Percentiles rank a stretch among this genome's conserved stretches.
Conservation (phyloP, 2,888 invertebrate species). For the Plebejus anna region DNA sequence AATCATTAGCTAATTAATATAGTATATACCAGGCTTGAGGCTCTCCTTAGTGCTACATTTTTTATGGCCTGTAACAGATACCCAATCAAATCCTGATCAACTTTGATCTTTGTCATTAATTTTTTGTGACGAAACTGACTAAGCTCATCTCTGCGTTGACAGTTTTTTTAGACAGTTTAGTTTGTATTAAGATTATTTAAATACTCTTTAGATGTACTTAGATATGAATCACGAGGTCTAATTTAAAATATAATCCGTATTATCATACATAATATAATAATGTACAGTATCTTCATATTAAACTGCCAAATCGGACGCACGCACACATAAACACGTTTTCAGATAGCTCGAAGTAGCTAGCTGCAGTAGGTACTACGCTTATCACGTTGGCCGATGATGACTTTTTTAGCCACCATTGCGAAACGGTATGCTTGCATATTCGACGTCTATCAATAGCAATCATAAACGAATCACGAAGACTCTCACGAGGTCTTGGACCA, state of each 20-base stretch:
- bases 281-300: not conserved
- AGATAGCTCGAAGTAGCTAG: not conserved
- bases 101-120: not conserved
- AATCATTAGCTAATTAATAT: no score
- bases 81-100: not conserved
- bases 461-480: no score
- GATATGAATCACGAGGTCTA: constrained; percentile 2
- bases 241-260: constrained; percentile 23
- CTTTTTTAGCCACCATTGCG: no score
- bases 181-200: constrained; percentile 11
- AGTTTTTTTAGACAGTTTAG: constrained; percentile 5
- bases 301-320: not conserved
- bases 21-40: no score
- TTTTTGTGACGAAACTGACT: not conserved
- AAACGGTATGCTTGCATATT: no score
- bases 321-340: not conserved
- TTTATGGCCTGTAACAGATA: not conserved
- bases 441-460: no score
- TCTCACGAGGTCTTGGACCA: no score
- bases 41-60: not conserved
- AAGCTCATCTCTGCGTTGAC: not conserved
- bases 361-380: no score
- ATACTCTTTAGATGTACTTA: not conserved
- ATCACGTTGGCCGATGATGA: no score
- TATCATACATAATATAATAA: constrained; percentile 21